Conservation (phyloP, 2,797 vertebrate species). For the Galago senegalensis region DNA sequence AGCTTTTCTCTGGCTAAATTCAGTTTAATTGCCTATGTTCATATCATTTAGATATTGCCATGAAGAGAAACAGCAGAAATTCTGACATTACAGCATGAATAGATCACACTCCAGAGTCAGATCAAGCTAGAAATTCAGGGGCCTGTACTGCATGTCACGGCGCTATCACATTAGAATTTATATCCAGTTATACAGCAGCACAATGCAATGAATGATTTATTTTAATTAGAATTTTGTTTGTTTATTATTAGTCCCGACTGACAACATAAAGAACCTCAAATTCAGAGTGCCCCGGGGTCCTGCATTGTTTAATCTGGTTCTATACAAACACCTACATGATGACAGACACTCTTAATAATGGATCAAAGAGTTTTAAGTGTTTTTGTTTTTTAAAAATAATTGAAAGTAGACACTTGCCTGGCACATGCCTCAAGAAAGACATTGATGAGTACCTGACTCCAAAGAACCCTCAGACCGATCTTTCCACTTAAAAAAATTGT, state of each 20-base stretch:
- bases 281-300: slow-evolving; percentile 25
- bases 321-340: slow-evolving; percentile 45
- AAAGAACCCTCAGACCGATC: background rate
- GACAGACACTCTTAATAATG: background rate
- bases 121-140: slow-evolving; percentile 61
- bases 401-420: background rate
- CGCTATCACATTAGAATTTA: slow-evolving; percentile 41
- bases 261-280: slow-evolving; percentile 64
- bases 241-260: slow-evolving; percentile 62
- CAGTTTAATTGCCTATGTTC: background rate
- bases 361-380: background rate
- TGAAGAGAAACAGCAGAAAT: background rate
- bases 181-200: background rate
- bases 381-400: background rate
- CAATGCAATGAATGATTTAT: slow-evolving; percentile 61
- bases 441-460: background rate
- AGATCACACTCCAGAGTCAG: background rate
- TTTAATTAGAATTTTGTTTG: slow-evolving; percentile 79
- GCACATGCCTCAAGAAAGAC: background rate
- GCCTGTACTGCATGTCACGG: background rate
- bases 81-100: background rate
- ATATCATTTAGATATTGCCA: background rate
- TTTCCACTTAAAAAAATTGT: background rate
- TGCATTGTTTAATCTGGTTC: slow-evolving; percentile 64
- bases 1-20: background rate